Base-by-base conservation (phyloP, 2,888 invertebrate genomes). In the Galeopsomyia nigrocyanea region DNA sequence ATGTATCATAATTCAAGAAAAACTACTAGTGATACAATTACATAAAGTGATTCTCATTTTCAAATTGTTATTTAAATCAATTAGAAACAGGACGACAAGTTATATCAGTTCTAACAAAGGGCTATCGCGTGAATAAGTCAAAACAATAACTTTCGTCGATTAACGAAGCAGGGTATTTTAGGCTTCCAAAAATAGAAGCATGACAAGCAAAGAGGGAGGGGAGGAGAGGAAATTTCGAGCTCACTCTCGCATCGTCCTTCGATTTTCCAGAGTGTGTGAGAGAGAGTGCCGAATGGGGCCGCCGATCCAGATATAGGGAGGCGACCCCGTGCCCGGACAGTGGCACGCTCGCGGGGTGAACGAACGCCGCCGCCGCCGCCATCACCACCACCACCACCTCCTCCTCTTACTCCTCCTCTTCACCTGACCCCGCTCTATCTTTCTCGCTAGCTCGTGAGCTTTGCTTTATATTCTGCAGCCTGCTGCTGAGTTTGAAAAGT, bases 181-280 rank as follows among this genome's bases (percentile, higher is more conserved):
- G 39, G 19, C 22, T 46, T 3, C 31, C 49, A 1, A 56, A 47
- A 56, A 62, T 55, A 68, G 62, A 49, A 49, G 49, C n/a, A 50
- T 58, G 16, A n/a, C 7, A 14, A 49, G 26, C 26, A 26, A 5
- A 26, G 26, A 26, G 26, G 5, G 26, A 26, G 26, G 5, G 5
- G 5, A 5, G 5, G 5, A 51, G 26, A 14, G 63, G 55, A 65
- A 71, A 65, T n/a, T 61, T 19, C n/a, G 26, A 21, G n/a, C 50
- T 49, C n/a, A 17, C 58, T 46, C 16, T 31, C 39, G 39, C 39
- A 39, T 39, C 68, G 71, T 75, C 74, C 71, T 75, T 75, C 68
- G 71, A 75, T 75, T 75, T 71, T 75, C 69, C 55, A 21, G 31
- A n/a, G n/a, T n/a, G n/a, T n/a, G n/a, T n/a, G n/a, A 10, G 58